These are phyloP conservation scores for Leucophora obtusa DNA, from an alignment of 2,888 invertebrate species.

Conservation along the genomic window DNA sequence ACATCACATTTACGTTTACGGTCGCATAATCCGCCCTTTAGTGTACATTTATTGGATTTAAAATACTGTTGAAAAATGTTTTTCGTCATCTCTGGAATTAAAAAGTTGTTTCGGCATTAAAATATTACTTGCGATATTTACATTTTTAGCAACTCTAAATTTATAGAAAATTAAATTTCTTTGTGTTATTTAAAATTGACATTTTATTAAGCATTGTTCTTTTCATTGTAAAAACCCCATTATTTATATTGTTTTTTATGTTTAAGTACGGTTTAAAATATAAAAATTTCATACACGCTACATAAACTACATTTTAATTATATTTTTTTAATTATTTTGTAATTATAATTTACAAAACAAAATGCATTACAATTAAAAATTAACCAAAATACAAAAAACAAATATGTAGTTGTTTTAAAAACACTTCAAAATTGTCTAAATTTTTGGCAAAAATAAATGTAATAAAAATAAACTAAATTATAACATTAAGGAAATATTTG, in stretches of 20 bases:
- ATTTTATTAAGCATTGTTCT: neutral
- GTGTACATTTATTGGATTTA: no score
- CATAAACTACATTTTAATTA: neutral
- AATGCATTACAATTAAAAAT: neutral
- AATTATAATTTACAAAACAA: neutral
- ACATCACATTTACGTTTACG: no score
- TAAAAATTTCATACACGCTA: neutral
- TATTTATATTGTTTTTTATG: neutral
- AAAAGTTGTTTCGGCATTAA: no score
- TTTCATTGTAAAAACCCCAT: neutral
- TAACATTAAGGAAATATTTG: constrained; percentile 3
- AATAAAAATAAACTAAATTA: constrained; percentile 6
- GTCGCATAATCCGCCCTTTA: no score
- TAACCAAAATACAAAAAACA: neutral
- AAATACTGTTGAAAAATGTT: no score
- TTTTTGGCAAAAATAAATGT: neutral
- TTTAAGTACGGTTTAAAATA: constrained; percentile 1
- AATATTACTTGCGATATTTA: no score
- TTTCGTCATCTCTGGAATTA: no score
- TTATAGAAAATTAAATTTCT: no score
- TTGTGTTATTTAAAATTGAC: no score
- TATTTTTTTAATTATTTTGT: neutral
- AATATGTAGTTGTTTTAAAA: constrained; percentile 2
- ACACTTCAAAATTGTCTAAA: neutral
- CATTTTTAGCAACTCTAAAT: no score